A percentile compares a stretch with the other conserved stretches of the same genome.
Conservation (phyloP, 2,888 invertebrate genomes). For the Caenorhabditis sp. region DNA sequence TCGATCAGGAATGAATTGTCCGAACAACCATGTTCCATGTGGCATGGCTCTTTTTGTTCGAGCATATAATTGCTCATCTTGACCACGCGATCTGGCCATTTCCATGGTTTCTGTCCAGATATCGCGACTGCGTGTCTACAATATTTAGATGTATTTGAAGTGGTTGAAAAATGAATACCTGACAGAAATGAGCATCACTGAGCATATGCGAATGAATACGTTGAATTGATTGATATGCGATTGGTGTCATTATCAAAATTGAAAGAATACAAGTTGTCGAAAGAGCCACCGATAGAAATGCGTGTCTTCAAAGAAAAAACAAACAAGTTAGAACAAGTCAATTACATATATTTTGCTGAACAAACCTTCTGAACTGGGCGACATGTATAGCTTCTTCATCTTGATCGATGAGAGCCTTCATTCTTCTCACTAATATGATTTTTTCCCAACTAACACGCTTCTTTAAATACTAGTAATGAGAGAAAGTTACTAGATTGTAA, state of each 20-base stretch:
- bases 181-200: constrained; percentile 66
- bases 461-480: neutral
- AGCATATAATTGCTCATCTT: constrained; percentile 27
- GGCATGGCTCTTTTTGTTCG: constrained; percentile 33
- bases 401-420: constrained; percentile 1
- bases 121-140: constrained; percentile 66
- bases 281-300: constrained; percentile 67
- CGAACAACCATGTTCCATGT: constrained; percentile 62
- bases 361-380: neutral
- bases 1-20: constrained; percentile 53
- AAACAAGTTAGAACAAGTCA: neutral
- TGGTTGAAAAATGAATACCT: constrained; percentile 35
- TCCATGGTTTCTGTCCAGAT: constrained; percentile 67
- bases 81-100: constrained; percentile 44
- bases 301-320: constrained; percentile 30
- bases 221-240: constrained; percentile 69
- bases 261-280: constrained; percentile 68
- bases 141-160: neutral
- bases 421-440: neutral
- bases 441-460: neutral
- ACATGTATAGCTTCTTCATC: neutral
- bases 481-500: neutral
- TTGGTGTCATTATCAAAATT: constrained; percentile 65
- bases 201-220: constrained; percentile 62
- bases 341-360: neutral